A percentile compares a stretch with the other conserved stretches of the same genome.
Evolutionary conservation across 2,797 vertebrate species (phyloP).

Genomic region (Lophura swinhoii): DNA sequence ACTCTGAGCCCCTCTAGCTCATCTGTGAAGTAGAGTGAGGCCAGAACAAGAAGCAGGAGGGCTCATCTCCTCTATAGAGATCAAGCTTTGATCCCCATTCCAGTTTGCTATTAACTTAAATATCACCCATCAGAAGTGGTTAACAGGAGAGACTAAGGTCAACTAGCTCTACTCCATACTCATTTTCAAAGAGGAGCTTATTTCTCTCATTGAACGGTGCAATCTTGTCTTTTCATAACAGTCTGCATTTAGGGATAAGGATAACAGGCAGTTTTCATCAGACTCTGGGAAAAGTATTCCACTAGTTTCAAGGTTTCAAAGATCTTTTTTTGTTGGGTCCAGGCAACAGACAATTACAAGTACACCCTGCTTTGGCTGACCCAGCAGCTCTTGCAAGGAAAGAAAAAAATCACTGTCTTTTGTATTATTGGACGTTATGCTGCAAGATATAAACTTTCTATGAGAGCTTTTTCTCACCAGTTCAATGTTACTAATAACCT

Average conservation of each 20-base stretch:
- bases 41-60: background rate
- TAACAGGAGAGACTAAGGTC: background rate
- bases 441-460: background rate
- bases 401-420: background rate
- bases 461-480: background rate
- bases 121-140: background rate
- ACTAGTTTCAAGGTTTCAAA: constrained; percentile 10
- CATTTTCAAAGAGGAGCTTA: background rate
- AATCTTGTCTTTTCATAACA: background rate
- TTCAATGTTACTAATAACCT: background rate
- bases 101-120: background rate
- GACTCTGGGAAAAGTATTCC: background rate
- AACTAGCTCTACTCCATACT: background rate
- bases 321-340: background rate
- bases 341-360: background rate
- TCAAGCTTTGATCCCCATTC: background rate
- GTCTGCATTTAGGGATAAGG: background rate
- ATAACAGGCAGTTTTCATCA: constrained; percentile 25
- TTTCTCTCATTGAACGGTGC: background rate
- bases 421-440: background rate
- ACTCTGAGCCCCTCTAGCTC: background rate
- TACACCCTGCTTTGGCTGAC: background rate
- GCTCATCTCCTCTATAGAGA: background rate
- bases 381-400: background rate
- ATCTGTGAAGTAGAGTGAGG: background rate